Percentiles rank a stretch among this genome's conserved stretches.
phyloP scores from a whole-genome alignment of 2,888 invertebrate species.

The Phasia obesa region DNA sequence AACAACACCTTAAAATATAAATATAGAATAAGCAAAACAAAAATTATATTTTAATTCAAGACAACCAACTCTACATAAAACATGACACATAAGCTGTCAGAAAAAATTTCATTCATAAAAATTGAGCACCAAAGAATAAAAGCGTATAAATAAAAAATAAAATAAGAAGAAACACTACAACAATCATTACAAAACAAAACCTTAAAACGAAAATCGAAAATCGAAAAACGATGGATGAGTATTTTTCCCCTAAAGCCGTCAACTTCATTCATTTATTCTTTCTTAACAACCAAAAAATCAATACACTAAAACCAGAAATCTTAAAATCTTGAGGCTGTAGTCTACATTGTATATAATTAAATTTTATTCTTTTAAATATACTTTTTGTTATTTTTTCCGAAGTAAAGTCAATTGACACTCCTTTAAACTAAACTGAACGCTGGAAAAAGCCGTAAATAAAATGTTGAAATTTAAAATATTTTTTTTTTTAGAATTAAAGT shows the following conservation, averaged over 20 bases:
- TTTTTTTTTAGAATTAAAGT: constrained; percentile 33
- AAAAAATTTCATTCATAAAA: constrained; percentile 65
- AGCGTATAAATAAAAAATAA: constrained; percentile 24
- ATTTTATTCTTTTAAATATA: constrained; percentile 23
- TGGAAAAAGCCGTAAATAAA: constrained; percentile 39
- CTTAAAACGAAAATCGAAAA: constrained; percentile 18
- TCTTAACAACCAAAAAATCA: constrained; percentile 38
- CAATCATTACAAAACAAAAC: constrained; percentile 51
- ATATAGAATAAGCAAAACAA: constrained; percentile 23
- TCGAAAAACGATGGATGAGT: constrained; percentile 60
- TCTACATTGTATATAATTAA: constrained; percentile 50
- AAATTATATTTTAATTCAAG: constrained; percentile 32
- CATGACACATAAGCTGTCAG: constrained; percentile 60
- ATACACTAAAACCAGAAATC: constrained; percentile 67
- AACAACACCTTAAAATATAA: constrained; percentile 27
- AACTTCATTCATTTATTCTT: constrained; percentile 59
- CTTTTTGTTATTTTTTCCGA: constrained; percentile 31
- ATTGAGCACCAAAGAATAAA: constrained; percentile 21
- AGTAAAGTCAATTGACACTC: constrained; percentile 78
- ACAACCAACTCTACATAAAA: constrained; percentile 17
- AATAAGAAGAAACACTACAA: constrained; percentile 24
- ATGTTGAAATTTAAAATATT: constrained; percentile 39
- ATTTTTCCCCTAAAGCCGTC: constrained; percentile 3
- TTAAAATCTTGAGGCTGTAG: constrained; percentile 29
- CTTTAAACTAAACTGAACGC: constrained; percentile 74